Evolutionary conservation across 35 echinoderm and acorn worm species (phyloP).

Genomic region (Acanthaster planci): DNA sequence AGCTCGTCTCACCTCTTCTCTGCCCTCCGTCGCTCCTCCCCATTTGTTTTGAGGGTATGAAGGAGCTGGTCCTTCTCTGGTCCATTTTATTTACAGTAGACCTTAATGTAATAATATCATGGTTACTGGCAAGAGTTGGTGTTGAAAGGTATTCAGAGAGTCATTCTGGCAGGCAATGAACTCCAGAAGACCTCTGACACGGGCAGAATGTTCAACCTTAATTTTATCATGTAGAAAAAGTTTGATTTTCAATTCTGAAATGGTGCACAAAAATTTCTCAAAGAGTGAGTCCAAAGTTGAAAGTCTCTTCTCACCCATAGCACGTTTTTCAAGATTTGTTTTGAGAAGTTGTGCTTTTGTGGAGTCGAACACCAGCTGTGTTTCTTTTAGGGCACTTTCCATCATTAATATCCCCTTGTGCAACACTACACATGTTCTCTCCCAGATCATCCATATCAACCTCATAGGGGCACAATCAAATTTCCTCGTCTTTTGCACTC

Average conservation of each 20-base stretch:
- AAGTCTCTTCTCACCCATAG: neutral
- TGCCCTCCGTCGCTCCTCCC: neutral
- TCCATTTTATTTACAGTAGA: neutral
- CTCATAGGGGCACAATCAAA: neutral
- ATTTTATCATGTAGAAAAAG: neutral
- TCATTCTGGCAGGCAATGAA: neutral
- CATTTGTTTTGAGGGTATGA: neutral
- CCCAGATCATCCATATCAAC: neutral
- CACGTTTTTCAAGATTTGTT: neutral
- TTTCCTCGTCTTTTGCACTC: neutral
- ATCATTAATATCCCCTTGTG: neutral
- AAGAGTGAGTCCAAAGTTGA: neutral
- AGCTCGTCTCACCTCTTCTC: neutral
- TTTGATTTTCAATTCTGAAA: neutral
- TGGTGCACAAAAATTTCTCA: neutral
- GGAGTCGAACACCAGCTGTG: neutral
- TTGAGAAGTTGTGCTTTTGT: neutral
- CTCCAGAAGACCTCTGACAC: neutral
- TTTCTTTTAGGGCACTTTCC: neutral
- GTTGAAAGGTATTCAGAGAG: neutral
- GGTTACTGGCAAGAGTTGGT: neutral
- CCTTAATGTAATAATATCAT: neutral
- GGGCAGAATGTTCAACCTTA: neutral
- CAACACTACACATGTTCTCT: neutral
- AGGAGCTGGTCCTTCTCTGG: neutral